Base-by-base conservation (phyloP, 2,797 vertebrate species). In the Euthynnus affinis region DNA sequence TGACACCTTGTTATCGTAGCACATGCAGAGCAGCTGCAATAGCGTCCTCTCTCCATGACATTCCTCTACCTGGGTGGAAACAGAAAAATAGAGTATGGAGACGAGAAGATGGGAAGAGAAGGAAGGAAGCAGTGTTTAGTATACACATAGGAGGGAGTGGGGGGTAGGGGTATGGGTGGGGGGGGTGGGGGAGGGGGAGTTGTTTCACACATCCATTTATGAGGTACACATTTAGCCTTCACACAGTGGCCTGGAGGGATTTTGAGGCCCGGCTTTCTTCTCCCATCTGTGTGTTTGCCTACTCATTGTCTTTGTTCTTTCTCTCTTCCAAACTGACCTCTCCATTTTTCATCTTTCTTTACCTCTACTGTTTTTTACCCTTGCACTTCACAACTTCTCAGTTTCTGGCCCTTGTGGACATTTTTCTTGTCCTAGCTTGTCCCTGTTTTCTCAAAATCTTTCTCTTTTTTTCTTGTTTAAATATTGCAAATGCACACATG, bases 1-100 rank as follows among this genome's bases (percentile, higher is more conserved):
- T 85, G 82, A 86, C 85, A 92, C 81, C 83, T 90, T 87, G 89
- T 90, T 92, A 91, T 89, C 86, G 70, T 78, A 75, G 70, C 76
- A 81, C 88, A 91, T 85, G 62, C 88, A 81, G 73, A 87, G 80
- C 76, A 81, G 71, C 71, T 48, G 48, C 81, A 76, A 68, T 56
- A 71, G 61, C 46, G n/a, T 87, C 80, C 66, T 84, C 70, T 74
- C 74, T 74, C 76, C 78, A 84, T 90, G 85, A 77, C 78, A 87
- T 71, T 68, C 52, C 71, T 62, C 71, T 80, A 74, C 65, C 69
- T 49, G 15, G 44, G 62, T 72, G 69, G 64, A 86, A 87, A 81
- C 29, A 67, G 52, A 55, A 57, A 52, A 80, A 76, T 17, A 42
- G 40, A 78, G 42, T 32, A 71, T 23, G 71, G 57, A 63, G 23